These are phyloP conservation scores for Megamerina dolium DNA, from an alignment of 2,888 invertebrate species.

Conservation along the genomic window DNA sequence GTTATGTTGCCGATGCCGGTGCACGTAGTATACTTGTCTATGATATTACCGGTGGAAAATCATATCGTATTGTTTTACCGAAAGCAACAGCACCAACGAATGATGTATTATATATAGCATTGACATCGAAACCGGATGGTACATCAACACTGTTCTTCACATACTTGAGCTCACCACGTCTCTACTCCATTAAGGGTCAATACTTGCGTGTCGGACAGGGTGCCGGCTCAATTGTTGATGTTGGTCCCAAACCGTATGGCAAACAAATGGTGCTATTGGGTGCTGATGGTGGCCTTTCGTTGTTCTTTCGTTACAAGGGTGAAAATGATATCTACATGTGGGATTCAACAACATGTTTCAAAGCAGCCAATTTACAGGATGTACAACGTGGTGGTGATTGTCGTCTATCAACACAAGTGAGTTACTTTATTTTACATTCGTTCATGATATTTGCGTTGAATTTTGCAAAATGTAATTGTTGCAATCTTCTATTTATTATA, in stretches of 20 bases:
- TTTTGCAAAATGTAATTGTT: neutral
- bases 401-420: constrained; percentile 56
- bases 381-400: constrained; percentile 58
- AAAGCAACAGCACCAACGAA: constrained; percentile 50
- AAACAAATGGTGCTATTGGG: constrained; percentile 56
- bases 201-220: constrained; percentile 54
- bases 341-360: constrained; percentile 57
- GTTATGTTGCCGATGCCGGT: constrained; percentile 46
- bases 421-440: neutral
- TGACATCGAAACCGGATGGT: constrained; percentile 53
- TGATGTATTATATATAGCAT: constrained; percentile 57
- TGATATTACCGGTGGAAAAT: constrained; percentile 51
- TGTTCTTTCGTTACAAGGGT: constrained; percentile 60
- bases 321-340: constrained; percentile 60
- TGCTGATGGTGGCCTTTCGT: constrained; percentile 55
- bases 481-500: constrained; percentile 15
- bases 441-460: neutral
- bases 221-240: constrained; percentile 55
- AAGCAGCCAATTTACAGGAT: constrained; percentile 53
- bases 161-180: constrained; percentile 53
- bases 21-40: constrained; percentile 51
- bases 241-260: constrained; percentile 53
- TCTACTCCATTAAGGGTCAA: constrained; percentile 56
- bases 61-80: constrained; percentile 57
- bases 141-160: constrained; percentile 55